Base-by-base conservation (phyloP, 2,113 vertebrate species). In the Tenebrosternarchus preto region DNA sequence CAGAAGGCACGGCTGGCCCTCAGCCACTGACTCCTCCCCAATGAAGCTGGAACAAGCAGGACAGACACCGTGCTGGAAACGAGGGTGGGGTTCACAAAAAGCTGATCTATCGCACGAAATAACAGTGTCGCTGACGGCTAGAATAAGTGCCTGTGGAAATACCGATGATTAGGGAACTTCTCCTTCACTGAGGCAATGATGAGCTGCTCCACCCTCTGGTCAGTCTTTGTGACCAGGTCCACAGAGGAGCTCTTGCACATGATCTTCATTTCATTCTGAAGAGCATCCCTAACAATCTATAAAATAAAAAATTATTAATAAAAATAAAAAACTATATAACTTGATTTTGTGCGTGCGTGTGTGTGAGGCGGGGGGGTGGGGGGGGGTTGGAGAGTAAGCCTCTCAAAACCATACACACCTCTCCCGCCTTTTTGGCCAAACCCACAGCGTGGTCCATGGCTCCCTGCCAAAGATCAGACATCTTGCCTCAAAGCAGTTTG, bases 1-100 rank as follows among this genome's bases (percentile, higher is more conserved):
- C 81, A 99, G 89, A 79, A 91, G 5, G 36, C 95, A 94, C 22
- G 91, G 85, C 57, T 94, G 93, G 60, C 98, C 98, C 55, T 95
- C 96, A 27, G 98, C 96, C 80, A 99, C 98, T 0, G 98, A 99
- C 83, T 99, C 98, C 88, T 99, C 98, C 31, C 97, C 98, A 0
- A 99, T 99, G 89, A 99, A 98, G 82, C 98, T 99, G 85, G 80
- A 87, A 88, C 31, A 69, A 0, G 75, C 17, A 22, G 16, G 67
- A 64, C 1, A 15, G 8, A 50, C 12, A 50, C 43, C 15, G 1
- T 2, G 1, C 15, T 15, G 12, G 43, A 2, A 2, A 15, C 12
- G 12, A 1, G 15, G 43, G 43, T 50, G 43, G 43, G 43, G 1
- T 15, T 15, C 43, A 9, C 11, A 50, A 12, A 15, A 2, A 50